Percentiles rank a stretch among this genome's conserved stretches.
phyloP scores from a whole-genome alignment of 2,888 invertebrate species.

The Caenorhabditis sp. region DNA sequence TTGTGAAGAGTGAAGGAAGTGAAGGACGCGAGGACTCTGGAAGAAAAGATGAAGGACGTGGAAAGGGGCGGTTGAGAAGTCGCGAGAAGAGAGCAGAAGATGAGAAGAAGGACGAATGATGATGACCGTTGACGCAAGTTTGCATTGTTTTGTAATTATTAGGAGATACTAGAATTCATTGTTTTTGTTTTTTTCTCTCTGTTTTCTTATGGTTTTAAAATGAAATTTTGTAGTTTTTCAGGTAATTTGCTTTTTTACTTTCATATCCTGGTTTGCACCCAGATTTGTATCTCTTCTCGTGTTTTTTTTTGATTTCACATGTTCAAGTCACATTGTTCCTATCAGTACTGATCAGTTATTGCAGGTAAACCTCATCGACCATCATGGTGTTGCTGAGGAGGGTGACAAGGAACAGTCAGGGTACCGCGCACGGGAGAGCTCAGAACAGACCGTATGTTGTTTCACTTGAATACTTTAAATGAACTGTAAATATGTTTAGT shows the following conservation, averaged over 20 bases:
- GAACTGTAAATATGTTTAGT: no score
- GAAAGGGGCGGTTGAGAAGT: constrained; percentile 53
- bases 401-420: no score
- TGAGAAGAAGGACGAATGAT: constrained; percentile 33
- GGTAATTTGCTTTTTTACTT: background rate
- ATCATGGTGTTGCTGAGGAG: no score
- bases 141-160: constrained; percentile 34
- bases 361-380: no score
- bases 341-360: no score
- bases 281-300: background rate
- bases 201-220: constrained; percentile 6
- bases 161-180: constrained; percentile 15
- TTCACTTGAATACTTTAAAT: no score
- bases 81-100: constrained; percentile 35
- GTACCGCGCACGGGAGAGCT: no score
- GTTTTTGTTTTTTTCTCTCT: constrained; percentile 27
- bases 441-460: no score
- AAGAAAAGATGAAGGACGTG: constrained; percentile 31
- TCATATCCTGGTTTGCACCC: constrained; percentile 6
- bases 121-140: background rate
- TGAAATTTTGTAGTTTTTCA: constrained; percentile 18
- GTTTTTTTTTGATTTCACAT: no score
- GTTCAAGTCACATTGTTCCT: no score
- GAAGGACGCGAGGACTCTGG: constrained; percentile 1
- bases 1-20: constrained; percentile 61